Percentiles rank a stretch among this genome's conserved stretches.
phyloP scores from a whole-genome alignment of 2,113 vertebrate species.

The Zosterops japonicus region DNA sequence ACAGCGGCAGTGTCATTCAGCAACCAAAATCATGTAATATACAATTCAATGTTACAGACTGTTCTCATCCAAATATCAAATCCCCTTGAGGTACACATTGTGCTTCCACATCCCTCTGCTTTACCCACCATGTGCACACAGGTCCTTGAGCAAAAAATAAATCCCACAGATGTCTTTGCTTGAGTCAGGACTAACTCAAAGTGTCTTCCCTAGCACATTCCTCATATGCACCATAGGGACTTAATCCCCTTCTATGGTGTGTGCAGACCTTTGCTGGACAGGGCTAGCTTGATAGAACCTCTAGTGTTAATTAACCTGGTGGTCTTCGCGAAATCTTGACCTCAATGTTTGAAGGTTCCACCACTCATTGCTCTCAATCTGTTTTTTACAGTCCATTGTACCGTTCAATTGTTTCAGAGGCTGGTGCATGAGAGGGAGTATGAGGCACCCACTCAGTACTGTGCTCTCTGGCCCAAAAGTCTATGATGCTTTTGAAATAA shows the following conservation, averaged over 20 bases:
- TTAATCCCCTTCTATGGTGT: background rate
- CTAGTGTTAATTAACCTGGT: background rate
- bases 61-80: background rate
- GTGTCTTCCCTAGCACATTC: background rate
- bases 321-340: fast-evolving
- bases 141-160: background rate
- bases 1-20: background rate
- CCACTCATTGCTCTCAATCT: background rate
- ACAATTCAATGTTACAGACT: background rate
- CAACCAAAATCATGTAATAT: background rate
- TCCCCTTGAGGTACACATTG: background rate
- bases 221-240: background rate
- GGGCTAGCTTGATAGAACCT: background rate
- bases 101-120: fast-evolving
- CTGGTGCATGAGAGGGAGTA: background rate
- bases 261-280: background rate
- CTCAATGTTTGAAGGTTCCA: background rate
- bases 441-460: background rate
- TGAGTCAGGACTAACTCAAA: background rate
- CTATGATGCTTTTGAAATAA: background rate
- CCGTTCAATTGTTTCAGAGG: background rate
- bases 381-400: background rate
- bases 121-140: background rate
- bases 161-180: background rate
- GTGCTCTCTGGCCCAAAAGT: background rate